These are phyloP conservation scores for Cliona cf. orientalis DNA, from an alignment of 37 sponge, comb jelly and placozoan genomes.

Conservation along the genomic window DNA sequence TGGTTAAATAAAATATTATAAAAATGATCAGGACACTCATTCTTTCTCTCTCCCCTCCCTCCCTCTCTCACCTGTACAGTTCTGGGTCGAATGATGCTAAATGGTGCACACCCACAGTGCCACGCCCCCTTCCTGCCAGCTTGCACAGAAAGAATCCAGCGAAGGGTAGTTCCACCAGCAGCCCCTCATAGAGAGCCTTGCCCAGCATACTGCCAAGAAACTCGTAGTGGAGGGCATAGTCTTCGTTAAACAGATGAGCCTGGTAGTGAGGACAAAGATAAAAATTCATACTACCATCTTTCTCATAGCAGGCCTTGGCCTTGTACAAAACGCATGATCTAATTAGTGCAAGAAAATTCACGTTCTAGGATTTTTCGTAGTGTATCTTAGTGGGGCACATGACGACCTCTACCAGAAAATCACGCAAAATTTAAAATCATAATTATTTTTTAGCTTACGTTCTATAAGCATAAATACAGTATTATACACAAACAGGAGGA, in stretches of 20 bases:
- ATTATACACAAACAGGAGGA: background rate
- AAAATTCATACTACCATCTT: background rate
- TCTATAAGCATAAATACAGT: too few relatives aligned
- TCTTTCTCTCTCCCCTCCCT: too few relatives aligned
- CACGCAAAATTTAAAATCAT: too few relatives aligned
- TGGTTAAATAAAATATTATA: background rate
- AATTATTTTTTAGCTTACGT: too few relatives aligned
- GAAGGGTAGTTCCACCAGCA: slow-evolving; percentile 89
- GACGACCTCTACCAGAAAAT: too few relatives aligned
- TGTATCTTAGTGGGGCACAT: too few relatives aligned
- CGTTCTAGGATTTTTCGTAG: too few relatives aligned
- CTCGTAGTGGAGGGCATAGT: slow-evolving; percentile 75
- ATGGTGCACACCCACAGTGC: slow-evolving; percentile 73
- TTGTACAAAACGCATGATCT: too few relatives aligned
- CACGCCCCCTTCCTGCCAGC: slow-evolving; percentile 62
- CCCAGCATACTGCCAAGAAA: slow-evolving; percentile 92
- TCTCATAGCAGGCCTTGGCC: background rate
- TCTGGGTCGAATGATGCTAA: slow-evolving; percentile 92
- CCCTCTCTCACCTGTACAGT: slow-evolving; percentile 72
- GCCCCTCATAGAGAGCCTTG: slow-evolving; percentile 86
- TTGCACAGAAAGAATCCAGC: slow-evolving; percentile 91
- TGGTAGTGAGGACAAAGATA: slow-evolving; percentile 1
- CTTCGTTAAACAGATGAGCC: slow-evolving; percentile 64
- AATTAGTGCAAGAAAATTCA: too few relatives aligned
- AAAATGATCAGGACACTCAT: background rate